Percentiles rank a stretch among this genome's conserved stretches.
Evolutionary conservation across 2,797 vertebrate species (phyloP).

Genomic region (Bucorvus abyssinicus): DNA sequence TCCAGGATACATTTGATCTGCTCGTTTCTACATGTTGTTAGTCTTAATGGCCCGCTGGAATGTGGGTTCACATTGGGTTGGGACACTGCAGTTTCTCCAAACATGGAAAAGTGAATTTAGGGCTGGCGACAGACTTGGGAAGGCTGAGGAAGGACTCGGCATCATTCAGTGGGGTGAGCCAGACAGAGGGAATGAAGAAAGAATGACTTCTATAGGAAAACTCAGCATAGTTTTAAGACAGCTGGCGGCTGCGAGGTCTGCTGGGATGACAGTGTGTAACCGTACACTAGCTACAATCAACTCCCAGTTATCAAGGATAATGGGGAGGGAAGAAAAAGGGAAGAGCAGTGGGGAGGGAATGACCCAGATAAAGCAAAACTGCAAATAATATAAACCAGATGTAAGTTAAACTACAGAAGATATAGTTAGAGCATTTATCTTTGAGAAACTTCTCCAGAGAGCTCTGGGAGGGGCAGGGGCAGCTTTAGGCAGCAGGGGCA

Average conservation of each 20-base stretch:
- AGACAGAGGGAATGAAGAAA: not conserved
- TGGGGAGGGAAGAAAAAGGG: not conserved
- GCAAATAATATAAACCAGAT: slow-evolving; percentile 39
- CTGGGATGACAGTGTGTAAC: not conserved
- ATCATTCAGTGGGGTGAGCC: not conserved
- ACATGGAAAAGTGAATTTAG: not conserved
- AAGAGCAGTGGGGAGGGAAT: not conserved
- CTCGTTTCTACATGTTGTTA: not conserved
- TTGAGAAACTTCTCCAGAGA: not conserved
- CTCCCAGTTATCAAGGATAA: not conserved
- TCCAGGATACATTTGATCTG: not conserved
- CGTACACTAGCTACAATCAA: not conserved
- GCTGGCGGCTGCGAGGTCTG: not conserved
- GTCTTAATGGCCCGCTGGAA: not conserved
- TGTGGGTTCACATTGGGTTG: not conserved
- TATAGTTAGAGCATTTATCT: not conserved
- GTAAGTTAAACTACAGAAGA: not conserved
- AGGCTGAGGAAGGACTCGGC: not conserved
- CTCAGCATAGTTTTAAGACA: not conserved
- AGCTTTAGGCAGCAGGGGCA: not conserved
- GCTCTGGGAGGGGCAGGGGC: not conserved
- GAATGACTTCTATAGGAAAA: not conserved
- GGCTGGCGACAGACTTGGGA: not conserved
- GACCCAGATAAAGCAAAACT: slow-evolving; percentile 13
- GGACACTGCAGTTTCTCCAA: not conserved